Conservation (phyloP, 2,113 vertebrate species). For the Cricetomys ansorgei region DNA sequence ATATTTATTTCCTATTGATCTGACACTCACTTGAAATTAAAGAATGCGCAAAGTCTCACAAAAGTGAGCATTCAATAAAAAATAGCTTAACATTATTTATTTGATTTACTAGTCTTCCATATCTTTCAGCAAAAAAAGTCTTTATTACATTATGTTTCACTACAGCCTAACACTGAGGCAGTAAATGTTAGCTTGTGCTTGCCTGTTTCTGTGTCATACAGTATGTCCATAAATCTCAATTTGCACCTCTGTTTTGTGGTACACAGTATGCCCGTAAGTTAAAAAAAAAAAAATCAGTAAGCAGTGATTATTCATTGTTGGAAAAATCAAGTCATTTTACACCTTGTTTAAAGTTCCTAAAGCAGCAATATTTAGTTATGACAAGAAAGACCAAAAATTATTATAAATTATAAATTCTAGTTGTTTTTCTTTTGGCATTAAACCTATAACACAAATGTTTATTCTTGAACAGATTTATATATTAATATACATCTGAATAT, state of each 20-base stretch:
- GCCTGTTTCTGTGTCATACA: constrained; percentile 78
- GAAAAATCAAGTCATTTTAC: constrained; percentile 78
- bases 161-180: constrained; percentile 83
- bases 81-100: constrained; percentile 56
- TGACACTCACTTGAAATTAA: constrained; percentile 67
- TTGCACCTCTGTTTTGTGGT: constrained; percentile 58
- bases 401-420: constrained; percentile 86
- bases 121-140: constrained; percentile 67
- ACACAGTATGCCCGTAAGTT: not conserved
- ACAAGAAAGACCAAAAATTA: constrained; percentile 82
- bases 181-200: constrained; percentile 80
- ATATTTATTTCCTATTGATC: constrained; percentile 72
- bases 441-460: constrained; percentile 78
- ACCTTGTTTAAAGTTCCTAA: constrained; percentile 78
- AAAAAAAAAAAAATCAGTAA: constrained; percentile 73
- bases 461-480: constrained; percentile 81
- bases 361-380: constrained; percentile 85
- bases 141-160: constrained; percentile 78
- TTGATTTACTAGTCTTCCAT: constrained; percentile 63
- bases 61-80: constrained; percentile 59
- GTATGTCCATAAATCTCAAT: constrained; percentile 73
- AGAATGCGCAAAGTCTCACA: constrained; percentile 56
- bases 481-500: constrained; percentile 87
- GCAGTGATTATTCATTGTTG: constrained; percentile 68
- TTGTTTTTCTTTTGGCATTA: constrained; percentile 83